Conservation (phyloP, 2,113 vertebrate species). For the Odontophorus gujanensis region DNA sequence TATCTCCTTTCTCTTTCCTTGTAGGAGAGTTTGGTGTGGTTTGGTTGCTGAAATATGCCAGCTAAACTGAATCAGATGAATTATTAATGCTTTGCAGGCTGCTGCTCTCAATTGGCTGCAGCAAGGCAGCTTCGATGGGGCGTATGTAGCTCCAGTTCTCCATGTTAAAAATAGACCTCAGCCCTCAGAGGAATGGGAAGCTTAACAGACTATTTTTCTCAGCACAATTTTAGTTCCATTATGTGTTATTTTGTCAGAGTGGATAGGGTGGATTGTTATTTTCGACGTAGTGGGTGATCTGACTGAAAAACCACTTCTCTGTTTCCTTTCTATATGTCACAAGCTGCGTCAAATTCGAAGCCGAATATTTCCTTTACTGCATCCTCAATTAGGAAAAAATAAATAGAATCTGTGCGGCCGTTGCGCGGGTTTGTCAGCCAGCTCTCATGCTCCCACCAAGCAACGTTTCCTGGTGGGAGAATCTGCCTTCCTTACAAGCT, state of each 20-base stretch:
- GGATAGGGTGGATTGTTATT: slow-evolving; percentile 72
- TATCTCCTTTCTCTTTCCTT: not conserved
- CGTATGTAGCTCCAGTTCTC: slow-evolving; percentile 22
- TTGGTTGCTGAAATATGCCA: slow-evolving; percentile 33
- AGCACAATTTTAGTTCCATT: slow-evolving; percentile 61
- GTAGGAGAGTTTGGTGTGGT: slow-evolving; percentile 25
- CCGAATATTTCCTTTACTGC: not conserved
- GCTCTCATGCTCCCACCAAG: not conserved
- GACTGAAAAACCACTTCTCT: slow-evolving; percentile 34
- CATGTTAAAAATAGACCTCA: slow-evolving; percentile 62
- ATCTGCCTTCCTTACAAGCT: not conserved
- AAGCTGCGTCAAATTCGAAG: slow-evolving; percentile 39
- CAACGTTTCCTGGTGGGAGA: not conserved
- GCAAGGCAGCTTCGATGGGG: slow-evolving; percentile 24
- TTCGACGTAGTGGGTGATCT: slow-evolving; percentile 64
- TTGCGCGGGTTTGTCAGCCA: not conserved
- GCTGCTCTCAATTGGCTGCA: slow-evolving; percentile 37
- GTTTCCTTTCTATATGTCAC: slow-evolving; percentile 56
- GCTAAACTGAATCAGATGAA: slow-evolving; percentile 47
- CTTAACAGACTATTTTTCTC: slow-evolving; percentile 66
- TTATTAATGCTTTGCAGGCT: slow-evolving; percentile 59
- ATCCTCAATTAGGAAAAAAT: not conserved
- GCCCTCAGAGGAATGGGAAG: slow-evolving; percentile 51
- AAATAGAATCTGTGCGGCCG: not conserved
- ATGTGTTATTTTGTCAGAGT: slow-evolving; percentile 70